phyloP scores from a whole-genome alignment of 2,797 vertebrate species.

The Phrynocephalus forsythii region DNA sequence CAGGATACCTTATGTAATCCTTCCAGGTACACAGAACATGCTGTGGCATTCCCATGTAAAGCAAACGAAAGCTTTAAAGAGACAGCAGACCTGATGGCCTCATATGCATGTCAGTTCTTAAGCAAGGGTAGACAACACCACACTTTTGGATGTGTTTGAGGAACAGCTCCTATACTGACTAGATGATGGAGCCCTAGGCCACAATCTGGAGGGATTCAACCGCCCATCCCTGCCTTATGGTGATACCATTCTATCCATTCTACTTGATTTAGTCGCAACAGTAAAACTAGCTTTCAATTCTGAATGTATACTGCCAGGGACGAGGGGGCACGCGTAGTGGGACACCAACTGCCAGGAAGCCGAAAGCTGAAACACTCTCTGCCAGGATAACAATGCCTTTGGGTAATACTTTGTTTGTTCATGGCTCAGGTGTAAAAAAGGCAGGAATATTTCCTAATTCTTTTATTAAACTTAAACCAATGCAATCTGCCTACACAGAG shows the following conservation, averaged over 20 bases:
- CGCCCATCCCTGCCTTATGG: neutral
- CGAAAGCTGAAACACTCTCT: fast-evolving
- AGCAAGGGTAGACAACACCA: no score
- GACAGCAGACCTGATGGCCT: no score
- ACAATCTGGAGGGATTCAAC: no score
- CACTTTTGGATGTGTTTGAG: no score
- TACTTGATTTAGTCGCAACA: fast-evolving
- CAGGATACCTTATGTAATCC: neutral
- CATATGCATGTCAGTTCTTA: no score
- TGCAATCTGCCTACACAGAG: neutral
- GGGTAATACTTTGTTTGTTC: conserved; percentile 17
- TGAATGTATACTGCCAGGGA: neutral
- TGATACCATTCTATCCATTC: neutral
- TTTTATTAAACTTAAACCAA: conserved; percentile 4
- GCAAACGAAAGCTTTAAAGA: no score
- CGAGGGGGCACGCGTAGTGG: no score
- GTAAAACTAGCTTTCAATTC: neutral
- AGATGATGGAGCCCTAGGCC: no score
- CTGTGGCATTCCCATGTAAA: no score
- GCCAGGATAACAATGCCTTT: neutral
- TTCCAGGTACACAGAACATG: neutral
- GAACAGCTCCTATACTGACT: no score
- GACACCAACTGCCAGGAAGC: neutral
- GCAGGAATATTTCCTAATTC: neutral
- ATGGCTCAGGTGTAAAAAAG: neutral